These are phyloP conservation scores for Diprion similis DNA, from an alignment of 1,140 invertebrate species.

Conservation along the genomic window DNA sequence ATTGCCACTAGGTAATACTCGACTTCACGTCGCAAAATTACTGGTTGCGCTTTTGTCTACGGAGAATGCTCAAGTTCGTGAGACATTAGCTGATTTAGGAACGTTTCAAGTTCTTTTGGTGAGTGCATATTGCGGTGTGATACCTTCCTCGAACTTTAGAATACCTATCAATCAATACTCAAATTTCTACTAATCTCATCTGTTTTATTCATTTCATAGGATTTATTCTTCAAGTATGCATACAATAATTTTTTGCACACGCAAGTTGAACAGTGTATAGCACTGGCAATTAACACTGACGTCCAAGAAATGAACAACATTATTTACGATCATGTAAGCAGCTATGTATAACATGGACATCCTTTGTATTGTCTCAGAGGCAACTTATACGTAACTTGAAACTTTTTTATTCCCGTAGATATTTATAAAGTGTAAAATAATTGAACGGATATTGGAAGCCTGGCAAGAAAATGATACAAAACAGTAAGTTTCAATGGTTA, in stretches of 20 bases:
- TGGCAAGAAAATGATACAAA: constrained; percentile 70
- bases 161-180: not conserved
- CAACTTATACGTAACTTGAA: constrained; percentile 32
- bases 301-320: constrained; percentile 54
- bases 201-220: constrained; percentile 56
- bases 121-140: constrained; percentile 41
- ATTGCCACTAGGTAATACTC: constrained; percentile 77
- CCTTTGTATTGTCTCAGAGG: constrained; percentile 50
- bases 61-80: constrained; percentile 68
- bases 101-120: constrained; percentile 72
- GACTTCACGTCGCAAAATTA: constrained; percentile 78
- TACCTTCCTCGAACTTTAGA: not conserved
- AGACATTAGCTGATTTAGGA: constrained; percentile 62
- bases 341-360: constrained; percentile 30
- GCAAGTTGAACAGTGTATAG: constrained; percentile 79
- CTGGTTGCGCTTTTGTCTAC: constrained; percentile 73
- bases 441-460: constrained; percentile 71
- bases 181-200: constrained; percentile 17
- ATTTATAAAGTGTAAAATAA: constrained; percentile 71
- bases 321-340: constrained; percentile 65
- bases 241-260: constrained; percentile 92
- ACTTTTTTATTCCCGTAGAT: constrained; percentile 62
- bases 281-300: constrained; percentile 67
- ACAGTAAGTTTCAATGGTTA: constrained; percentile 57
- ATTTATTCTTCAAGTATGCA: constrained; percentile 83